Base-by-base conservation (phyloP, 2,113 vertebrate species). In the Chloroceryle aenea region DNA sequence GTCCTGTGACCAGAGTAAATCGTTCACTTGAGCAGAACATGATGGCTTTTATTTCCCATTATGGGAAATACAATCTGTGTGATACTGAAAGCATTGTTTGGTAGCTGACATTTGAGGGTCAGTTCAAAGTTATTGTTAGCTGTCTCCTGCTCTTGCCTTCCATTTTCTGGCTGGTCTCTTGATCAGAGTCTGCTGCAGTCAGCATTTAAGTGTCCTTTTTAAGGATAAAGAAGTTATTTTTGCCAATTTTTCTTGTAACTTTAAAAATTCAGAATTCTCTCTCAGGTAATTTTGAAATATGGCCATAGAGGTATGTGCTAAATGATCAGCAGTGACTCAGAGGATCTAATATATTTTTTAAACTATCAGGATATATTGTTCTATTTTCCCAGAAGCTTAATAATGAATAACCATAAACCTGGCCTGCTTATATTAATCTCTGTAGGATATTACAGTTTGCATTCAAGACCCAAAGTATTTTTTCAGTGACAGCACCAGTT, bases 361-460 rank as follows among this genome's bases (percentile, higher is more conserved):
- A 94, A n/a, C 30, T 84, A 95, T 91, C 47, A 95, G 83, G 89
- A 91, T 90, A 91, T 87, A 91, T 90, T 97, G 95, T 97, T 97
- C 64, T 93, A 32, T 87, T 96, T 97, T 81, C 80, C 90, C 91
- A 96, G 85, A 88, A 96, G 89, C 91, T 90, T 95, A 93, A 97
- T 98, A 98, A 95, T 40, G 56, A 85, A 97, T 82, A 87, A 77
- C 90, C 84, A 92, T 96, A 97, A 98, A 94, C 77, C 89, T 94
- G 73, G 91, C 81, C 87, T 92, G 59, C 86, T 95, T 86, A 87
- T 91, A 67, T 85, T 95, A 95, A 74, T 96, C 95, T 93, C 92
- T 73, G 14, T 74, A 97, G 95, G 79, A 82, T 94, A 80, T 95
- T 97, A 81, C 74, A 79, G 59, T 95, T 97, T 94, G 77, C 77